phyloP scores from a whole-genome alignment of 2,888 invertebrate species.

The Netelia virgata region DNA sequence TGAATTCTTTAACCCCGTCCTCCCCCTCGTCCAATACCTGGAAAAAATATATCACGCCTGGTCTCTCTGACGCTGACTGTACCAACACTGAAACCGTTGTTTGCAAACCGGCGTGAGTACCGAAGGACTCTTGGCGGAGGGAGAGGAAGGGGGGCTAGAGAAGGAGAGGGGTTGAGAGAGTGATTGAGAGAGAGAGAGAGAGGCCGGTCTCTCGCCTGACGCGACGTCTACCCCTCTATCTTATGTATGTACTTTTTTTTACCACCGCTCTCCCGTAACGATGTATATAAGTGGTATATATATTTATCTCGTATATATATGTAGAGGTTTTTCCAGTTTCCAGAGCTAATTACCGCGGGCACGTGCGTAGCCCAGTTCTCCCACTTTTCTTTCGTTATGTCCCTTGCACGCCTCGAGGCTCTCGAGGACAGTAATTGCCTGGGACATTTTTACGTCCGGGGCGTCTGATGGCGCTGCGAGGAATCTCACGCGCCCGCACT shows the following conservation, averaged over 20 bases:
- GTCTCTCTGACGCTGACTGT: constrained; percentile 18
- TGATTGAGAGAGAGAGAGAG: background rate
- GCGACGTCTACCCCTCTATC: background rate
- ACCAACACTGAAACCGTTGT: constrained; percentile 59
- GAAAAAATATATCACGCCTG: constrained; percentile 32
- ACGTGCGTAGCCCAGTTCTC: constrained; percentile 70
- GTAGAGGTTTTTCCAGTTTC: constrained; percentile 61
- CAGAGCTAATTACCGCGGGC: constrained; percentile 70
- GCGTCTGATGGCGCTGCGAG: background rate
- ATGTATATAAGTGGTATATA: no score
- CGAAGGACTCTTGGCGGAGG: no score
- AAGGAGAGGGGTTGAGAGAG: background rate
- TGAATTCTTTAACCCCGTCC: background rate
- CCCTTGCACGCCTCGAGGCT: background rate
- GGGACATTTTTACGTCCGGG: constrained; percentile 64
- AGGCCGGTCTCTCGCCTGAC: constrained; percentile 1
- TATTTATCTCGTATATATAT: background rate
- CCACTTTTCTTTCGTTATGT: background rate
- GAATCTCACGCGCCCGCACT: background rate
- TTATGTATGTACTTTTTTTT: constrained; percentile 3
- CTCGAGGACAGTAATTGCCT: constrained; percentile 56
- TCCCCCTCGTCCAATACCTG: background rate
- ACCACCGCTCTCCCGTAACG: background rate
- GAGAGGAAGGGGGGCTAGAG: no score
- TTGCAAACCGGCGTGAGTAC: constrained; percentile 61